Evolutionary conservation across 2,797 vertebrate species (phyloP).

Genomic region (Ptychobarbus kaznakovi): DNA sequence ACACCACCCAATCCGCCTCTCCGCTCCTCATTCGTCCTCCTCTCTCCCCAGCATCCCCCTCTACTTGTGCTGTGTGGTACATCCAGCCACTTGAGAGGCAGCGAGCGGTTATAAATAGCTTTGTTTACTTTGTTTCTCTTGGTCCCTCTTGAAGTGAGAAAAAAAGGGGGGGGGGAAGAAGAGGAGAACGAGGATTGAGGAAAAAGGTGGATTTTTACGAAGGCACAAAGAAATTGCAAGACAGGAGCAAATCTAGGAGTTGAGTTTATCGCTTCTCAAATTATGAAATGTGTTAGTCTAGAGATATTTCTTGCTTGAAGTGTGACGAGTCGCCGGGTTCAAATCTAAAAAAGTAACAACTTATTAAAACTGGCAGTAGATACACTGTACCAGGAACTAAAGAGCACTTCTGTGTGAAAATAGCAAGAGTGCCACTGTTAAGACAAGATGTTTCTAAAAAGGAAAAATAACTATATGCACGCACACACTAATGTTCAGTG

Average conservation of each 20-base stretch:
- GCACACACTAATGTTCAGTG: too few species aligned
- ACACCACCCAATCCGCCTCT: constrained; percentile 27
- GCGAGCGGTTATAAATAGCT: constrained; percentile 57
- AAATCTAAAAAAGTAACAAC: not conserved
- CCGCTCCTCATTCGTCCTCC: constrained; percentile 1
- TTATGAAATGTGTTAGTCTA: not conserved
- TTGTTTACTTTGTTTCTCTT: constrained; percentile 52
- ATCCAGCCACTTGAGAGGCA: constrained; percentile 53
- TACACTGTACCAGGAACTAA: not conserved
- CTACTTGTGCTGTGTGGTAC: constrained; percentile 26
- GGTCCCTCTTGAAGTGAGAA: constrained; percentile 34
- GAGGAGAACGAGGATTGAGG: not conserved
- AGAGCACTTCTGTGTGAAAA: not conserved
- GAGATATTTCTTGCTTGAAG: not conserved
- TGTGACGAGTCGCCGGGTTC: not conserved
- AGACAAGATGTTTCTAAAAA: not conserved
- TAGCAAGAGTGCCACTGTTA: not conserved
- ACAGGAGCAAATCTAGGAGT: not conserved
- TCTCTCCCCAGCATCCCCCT: constrained; percentile 24
- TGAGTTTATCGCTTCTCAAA: not conserved
- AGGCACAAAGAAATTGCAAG: not conserved
- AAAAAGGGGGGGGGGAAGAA: constrained; percentile 5
- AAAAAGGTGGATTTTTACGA: not conserved
- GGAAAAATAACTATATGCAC: not conserved
- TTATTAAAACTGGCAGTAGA: not conserved